Evolutionary conservation across 2,797 vertebrate genomes (phyloP), one percentile per base, ranked within the genome.

Genomic region (Spondyliosoma cantharus): DNA sequence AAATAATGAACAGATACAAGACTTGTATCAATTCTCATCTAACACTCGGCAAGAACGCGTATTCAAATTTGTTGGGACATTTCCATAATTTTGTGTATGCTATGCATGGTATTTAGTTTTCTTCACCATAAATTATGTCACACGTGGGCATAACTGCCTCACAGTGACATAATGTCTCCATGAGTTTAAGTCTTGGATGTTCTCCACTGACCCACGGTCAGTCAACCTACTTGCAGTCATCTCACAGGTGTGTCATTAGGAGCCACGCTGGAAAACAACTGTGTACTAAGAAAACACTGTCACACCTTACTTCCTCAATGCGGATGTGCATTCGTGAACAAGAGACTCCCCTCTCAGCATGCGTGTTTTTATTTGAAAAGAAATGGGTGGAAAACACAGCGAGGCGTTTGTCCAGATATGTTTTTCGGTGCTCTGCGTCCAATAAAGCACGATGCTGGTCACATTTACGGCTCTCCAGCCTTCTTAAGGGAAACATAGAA

Each of bases 391-490:
- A 90, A 89, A 88, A 83, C 19, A 17, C 74, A 64, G 49, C 7
- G 5, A 76, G 73, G 77, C 43, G 12, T 85, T 68, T 58, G 73
- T 89, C 81, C 81, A 87, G 52, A 81, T 81, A 46, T 42, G 32
- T 79, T 86, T 87, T 7, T 19, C 45, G 9, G 37, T 25, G 25
- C 82, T 83, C 74, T 54, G 46, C 32, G 25, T 82, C 75, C 72
- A 86, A 89, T 90, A 89, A 91, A 92, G 85, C 75, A 86, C 5
- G 6, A 63, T 67, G 79, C 81, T 73, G 63, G 76, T 76, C 83
- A 87, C 82, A 80, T 86, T 90, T 87, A 92, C 63, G 70, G 53
- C 80, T 73, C 87, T 83, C 85, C 58, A 32, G 87, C 14, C 81
- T 77, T 78, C 70, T 73, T 57, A 66, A 78, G 82, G 75, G 73